Evolutionary conservation across 2,888 invertebrate species (phyloP).

Genomic region (Argyresthia albistria): DNA sequence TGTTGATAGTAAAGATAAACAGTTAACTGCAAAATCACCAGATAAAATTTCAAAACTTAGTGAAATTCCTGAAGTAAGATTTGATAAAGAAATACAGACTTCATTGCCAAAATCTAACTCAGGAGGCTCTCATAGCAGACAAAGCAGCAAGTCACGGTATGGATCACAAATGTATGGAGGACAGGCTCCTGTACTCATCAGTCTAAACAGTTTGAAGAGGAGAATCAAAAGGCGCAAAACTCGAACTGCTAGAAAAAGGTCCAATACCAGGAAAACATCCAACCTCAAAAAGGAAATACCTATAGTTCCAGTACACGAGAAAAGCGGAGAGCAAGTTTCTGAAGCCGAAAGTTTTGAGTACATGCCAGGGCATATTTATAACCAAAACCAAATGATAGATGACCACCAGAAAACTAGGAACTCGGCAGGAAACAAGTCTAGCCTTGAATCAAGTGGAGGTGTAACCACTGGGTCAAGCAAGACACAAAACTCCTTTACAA

Average conservation of each 20-base stretch:
- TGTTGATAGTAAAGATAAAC: slow-evolving; percentile 35
- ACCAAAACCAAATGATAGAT: slow-evolving; percentile 51
- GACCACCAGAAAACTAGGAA: slow-evolving; percentile 23
- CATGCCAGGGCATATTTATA: slow-evolving; percentile 71
- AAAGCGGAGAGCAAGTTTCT: slow-evolving; percentile 51
- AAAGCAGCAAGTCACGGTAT: neutral
- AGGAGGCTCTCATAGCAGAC: slow-evolving; percentile 4
- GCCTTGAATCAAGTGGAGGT: slow-evolving; percentile 50
- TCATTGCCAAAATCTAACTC: slow-evolving; percentile 28
- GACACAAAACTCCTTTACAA: slow-evolving; percentile 56
- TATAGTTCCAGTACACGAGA: slow-evolving; percentile 21
- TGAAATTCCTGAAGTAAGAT: slow-evolving; percentile 20
- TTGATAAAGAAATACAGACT: slow-evolving; percentile 57
- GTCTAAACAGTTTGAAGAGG: slow-evolving; percentile 43
- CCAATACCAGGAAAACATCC: neutral
- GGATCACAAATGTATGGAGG: neutral
- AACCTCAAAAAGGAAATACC: neutral
- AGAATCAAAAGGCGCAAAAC: slow-evolving; percentile 34
- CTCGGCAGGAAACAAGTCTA: slow-evolving; percentile 49
- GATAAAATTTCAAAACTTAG: slow-evolving; percentile 30
- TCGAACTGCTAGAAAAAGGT: slow-evolving; percentile 20
- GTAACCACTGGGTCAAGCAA: slow-evolving; percentile 56
- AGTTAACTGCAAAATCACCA: slow-evolving; percentile 30
- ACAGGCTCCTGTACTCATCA: slow-evolving; percentile 38
- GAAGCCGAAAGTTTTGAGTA: slow-evolving; percentile 80